Base-by-base conservation (phyloP, 2,113 vertebrate species). In the Solea solea region DNA sequence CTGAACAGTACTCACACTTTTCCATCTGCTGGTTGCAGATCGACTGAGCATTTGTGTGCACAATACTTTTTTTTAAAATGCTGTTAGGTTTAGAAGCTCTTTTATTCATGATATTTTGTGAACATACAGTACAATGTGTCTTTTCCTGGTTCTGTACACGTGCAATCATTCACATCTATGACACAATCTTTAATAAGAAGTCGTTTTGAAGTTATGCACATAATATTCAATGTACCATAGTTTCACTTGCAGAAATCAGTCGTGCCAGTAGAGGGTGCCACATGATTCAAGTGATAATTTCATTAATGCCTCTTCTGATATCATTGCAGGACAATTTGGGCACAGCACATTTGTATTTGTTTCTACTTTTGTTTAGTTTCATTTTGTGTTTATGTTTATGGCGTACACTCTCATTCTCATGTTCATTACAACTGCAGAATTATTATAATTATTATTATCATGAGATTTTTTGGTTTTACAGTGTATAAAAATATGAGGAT, bases 191-290 rank as follows among this genome's bases (percentile, higher is more conserved):
- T 48, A 59, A 74, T 55, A 9, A 59, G 52, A 48, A 63, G 66
- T 51, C 0, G 25, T 50, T 66, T 66, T 41, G 6, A 63, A 41
- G 57, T 51, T 1, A 44, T 34, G 39, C 49, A 50, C 25, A 1
- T 21, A 40, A 2, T 9, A 25, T 49, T 40, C 40, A 42, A 4
- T 62, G 8, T 14, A 7, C 6, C 8, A 34, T 14, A 25, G 72
- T 44, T 49, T 62, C 27, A 62, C n/a, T 21, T 87, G 86, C 64
- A 82, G 54, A 52, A 15, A 76, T n/a, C 11, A n/a, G 9, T 0
- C 65, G 0, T 51, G 59, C 82, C 84, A 87, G 82, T 73, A 90
- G 88, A 88, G 81, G 81, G 79, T 68, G 81, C 76, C 78, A 9
- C 52, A 66, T 21, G 51, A 12, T 58, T 50, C 58, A 67, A 50